Base-by-base conservation (phyloP, 2,797 vertebrate species). In the Hapalemur alaotrensis region DNA sequence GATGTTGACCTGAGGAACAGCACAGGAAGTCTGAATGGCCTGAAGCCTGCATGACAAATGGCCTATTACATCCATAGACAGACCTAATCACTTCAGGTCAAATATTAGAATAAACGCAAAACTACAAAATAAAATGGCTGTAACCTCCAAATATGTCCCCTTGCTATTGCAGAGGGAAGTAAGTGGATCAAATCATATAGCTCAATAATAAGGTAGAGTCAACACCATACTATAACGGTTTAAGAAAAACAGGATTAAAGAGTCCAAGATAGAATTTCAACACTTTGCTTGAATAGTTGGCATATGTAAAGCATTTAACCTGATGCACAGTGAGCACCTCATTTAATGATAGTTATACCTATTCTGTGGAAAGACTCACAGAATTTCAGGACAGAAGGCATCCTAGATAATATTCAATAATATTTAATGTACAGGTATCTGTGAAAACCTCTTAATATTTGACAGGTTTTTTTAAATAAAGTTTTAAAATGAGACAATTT, bases 21-120 rank as follows among this genome's bases (percentile, higher is more conserved):
- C 38, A 35, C 0, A 35, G 78, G 32, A 63, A 73, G 32, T 41
- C n/a, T 67, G 35, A 73, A 1, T 23, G 57, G 32, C n/a, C 54
- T 4, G 54, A 88, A 54, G 69, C 25, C 52, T 63, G n/a, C 11
- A 12, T 7, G 17, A 32, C 70, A 15, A 83, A 23, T 25, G 35
- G 10, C 46, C 54, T 59, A 30, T 32, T 67, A 54, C 0, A 48
- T 2, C 32, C 32, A 54, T 5, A 32, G 25, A 12, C 6, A 75
- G 63, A 95, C 61, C 63, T 73, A 52, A 59, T 30, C 32, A 52
- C 43, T 61, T 50, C 46, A 61, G 22, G 14, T 18, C 73, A 54
- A 75, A 70, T 18, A 63, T 79, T 35, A 46, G 59, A 73, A 81
- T 6, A 52, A 46, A 86, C 79, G 81, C 38, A 91, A 20, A 89